These are phyloP conservation scores for Caretta caretta DNA, from an alignment of 2,113 vertebrate genomes.

Conservation along the genomic window DNA sequence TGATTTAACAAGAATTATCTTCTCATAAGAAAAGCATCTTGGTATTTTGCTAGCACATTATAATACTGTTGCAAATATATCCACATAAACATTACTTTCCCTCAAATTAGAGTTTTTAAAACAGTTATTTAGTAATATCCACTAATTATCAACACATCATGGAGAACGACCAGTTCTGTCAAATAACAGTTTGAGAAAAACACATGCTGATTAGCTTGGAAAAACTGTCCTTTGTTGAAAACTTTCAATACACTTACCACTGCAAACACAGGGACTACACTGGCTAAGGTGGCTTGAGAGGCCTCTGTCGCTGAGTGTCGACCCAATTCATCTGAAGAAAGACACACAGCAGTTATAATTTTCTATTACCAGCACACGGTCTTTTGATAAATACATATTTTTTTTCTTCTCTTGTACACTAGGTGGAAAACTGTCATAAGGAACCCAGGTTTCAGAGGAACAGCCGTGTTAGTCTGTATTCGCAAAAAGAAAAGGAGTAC, in stretches of 20 bases:
- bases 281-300: conserved; percentile 86
- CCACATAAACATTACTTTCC: neutral
- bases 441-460: no score
- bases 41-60: accelerated
- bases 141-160: accelerated
- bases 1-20: neutral
- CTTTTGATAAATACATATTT: neutral
- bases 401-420: neutral
- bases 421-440: neutral
- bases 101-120: neutral
- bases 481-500: no score
- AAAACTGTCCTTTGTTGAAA: accelerated
- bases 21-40: neutral
- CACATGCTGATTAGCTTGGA: accelerated
- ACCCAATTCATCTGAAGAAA: conserved; percentile 67
- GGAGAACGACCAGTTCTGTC: accelerated
- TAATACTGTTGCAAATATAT: neutral
- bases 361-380: accelerated
- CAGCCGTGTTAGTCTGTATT: no score
- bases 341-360: neutral
- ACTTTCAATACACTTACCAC: conserved; percentile 83
- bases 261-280: conserved; percentile 88
- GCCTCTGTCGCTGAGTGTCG: conserved; percentile 79
- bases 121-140: neutral
- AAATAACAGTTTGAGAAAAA: accelerated